Evolutionary conservation across 2,888 invertebrate species (phyloP).

Genomic region (Drosophila fulvimacula): DNA sequence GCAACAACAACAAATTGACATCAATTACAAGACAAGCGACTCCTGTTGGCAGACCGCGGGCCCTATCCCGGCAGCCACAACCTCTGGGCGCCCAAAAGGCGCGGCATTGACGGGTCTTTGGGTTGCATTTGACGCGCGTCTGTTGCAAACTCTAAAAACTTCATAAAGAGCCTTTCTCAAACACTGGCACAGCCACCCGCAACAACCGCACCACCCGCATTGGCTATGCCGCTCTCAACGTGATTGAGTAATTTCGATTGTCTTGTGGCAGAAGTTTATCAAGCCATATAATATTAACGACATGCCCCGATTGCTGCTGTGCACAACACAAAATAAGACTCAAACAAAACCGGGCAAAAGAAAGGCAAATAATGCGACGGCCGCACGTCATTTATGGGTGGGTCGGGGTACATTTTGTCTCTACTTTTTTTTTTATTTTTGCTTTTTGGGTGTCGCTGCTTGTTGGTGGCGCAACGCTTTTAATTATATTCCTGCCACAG

Average conservation of each 20-base stretch:
- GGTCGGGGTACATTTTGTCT: slow-evolving; percentile 46
- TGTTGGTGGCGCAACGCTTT: slow-evolving; percentile 63
- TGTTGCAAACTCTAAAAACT: slow-evolving; percentile 28
- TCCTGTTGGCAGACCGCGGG: slow-evolving; percentile 57
- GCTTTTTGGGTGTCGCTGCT: slow-evolving; percentile 61
- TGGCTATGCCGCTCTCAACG: slow-evolving; percentile 43
- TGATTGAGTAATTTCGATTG: slow-evolving; percentile 80
- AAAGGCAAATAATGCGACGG: slow-evolving; percentile 75
- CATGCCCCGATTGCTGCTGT: slow-evolving; percentile 67
- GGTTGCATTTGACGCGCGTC: slow-evolving; percentile 73
- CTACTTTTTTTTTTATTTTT: not conserved
- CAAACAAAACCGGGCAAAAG: slow-evolving; percentile 53
- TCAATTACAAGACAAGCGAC: slow-evolving; percentile 76
- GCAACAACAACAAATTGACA: slow-evolving; percentile 64
- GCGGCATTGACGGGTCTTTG: slow-evolving; percentile 69
- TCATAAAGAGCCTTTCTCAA: slow-evolving; percentile 48
- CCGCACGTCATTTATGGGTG: slow-evolving; percentile 80
- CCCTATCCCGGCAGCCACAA: slow-evolving; percentile 22
- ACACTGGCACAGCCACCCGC: slow-evolving; percentile 1
- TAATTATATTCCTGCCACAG: slow-evolving; percentile 72
- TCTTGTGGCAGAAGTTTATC: slow-evolving; percentile 80
- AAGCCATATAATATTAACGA: slow-evolving; percentile 80
- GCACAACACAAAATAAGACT: slow-evolving; percentile 10
- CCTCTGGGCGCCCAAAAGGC: slow-evolving; percentile 53
- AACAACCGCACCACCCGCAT: slow-evolving; percentile 1